Base-by-base conservation (phyloP, 2,113 vertebrate species). In the Eptatretus burgeri region DNA sequence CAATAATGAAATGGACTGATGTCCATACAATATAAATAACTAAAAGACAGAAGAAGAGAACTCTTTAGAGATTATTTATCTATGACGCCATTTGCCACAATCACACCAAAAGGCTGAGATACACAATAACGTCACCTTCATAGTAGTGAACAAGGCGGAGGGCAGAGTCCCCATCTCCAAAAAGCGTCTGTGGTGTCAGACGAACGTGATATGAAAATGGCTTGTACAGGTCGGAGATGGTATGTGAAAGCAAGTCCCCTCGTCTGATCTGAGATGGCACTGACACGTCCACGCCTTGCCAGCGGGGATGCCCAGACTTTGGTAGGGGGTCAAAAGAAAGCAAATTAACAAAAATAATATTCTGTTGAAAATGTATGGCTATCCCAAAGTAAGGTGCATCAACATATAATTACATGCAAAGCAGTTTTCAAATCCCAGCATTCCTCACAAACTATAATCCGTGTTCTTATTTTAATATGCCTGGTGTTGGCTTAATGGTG, bases 251-350 rank as follows among this genome's bases (percentile, higher is more conserved):
- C 68, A 98, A 70, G 62, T 82, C 77, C 5, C 91, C 91, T 14
- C 80, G 86, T 74, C 81, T 75, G 63, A 84, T 80, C 41, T 75
- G 81, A 69, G 76, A 77, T 13, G 88, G 81, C 51, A 82, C 78
- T 5, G 79, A 76, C 69, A 93, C 79, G 69, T 82, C 80, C 68
- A 76, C 85, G 63, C 94, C 87, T 87, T 88, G 94, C 91, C 91
- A 98, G 51, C 89, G 84, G 71, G 86, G 82, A 17, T 85, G 78
- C 5, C 89, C 89, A 14, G 82, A 83, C 91, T 98, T 19, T 20
- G n/a, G 13, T 17, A 63, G 20, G 20, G 16, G 16, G 9, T 16
- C 16, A 18, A 19, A 16, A 16, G 9, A 49, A 63, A 63, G 56
- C 19, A n/a, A 62, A 10, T 13, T 9, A 62, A 17, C 56, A 62